Conservation (phyloP, 2,797 vertebrate genomes). For the Enteromius viviparus region DNA sequence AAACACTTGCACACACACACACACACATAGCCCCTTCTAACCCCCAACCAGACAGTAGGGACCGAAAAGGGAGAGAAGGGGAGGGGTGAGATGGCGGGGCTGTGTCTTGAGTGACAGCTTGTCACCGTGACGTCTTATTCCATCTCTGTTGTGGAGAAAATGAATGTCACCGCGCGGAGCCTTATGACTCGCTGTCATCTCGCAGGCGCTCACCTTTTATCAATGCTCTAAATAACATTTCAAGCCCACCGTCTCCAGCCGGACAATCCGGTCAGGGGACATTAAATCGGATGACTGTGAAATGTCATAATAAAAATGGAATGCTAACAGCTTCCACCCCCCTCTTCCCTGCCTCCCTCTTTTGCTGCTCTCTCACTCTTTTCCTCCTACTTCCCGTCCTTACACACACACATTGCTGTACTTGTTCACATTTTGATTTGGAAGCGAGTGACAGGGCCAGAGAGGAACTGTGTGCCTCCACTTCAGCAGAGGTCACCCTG, state of each 20-base stretch:
- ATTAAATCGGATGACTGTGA: constrained; percentile 93
- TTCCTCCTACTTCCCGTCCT: constrained; percentile 23
- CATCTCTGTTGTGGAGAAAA: constrained; percentile 94
- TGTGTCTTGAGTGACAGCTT: constrained; percentile 93
- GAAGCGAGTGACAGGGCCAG: constrained; percentile 82
- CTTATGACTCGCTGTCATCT: constrained; percentile 96
- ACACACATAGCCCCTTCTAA: constrained; percentile 39
- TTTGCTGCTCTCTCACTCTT: constrained; percentile 47
- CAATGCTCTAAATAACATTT: constrained; percentile 95
- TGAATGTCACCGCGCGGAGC: constrained; percentile 77
- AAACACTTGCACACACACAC: constrained; percentile 66
- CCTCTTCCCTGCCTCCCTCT: constrained; percentile 54
- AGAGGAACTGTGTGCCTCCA: constrained; percentile 86
- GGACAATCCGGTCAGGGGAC: constrained; percentile 90
- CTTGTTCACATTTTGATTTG: constrained; percentile 62
- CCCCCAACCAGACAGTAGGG: constrained; percentile 51
- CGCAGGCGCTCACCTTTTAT: constrained; percentile 96
- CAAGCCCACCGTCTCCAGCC: constrained; percentile 88
- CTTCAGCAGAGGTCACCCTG: constrained; percentile 92
- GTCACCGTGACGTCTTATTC: constrained; percentile 98
- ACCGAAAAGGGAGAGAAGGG: constrained; percentile 75
- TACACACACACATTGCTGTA: constrained; percentile 53
- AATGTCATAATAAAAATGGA: constrained; percentile 93
- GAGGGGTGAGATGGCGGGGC: constrained; percentile 69
- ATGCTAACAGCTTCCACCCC: constrained; percentile 86